These are phyloP conservation scores for Neolamprologus sp. DNA, from an alignment of 2,113 vertebrate species.

Conservation along the genomic window DNA sequence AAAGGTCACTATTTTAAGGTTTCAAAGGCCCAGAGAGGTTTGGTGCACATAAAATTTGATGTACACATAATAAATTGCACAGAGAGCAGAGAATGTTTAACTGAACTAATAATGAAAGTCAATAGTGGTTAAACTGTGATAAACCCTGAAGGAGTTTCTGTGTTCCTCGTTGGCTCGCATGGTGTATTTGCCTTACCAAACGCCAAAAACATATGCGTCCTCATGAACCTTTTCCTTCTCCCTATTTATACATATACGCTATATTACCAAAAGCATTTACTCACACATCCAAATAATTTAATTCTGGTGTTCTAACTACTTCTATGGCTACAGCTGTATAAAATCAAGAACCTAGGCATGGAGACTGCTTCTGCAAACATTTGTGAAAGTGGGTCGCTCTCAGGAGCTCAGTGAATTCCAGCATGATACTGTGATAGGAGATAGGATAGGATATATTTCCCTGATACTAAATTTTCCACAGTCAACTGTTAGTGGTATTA, in stretches of 20 bases:
- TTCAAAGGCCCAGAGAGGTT: background rate
- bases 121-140: background rate
- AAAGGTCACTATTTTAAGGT: constrained; percentile 10
- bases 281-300: background rate
- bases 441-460: background rate
- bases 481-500: background rate
- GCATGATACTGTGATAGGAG: background rate
- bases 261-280: background rate
- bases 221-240: background rate
- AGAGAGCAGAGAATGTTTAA: background rate
- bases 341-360: background rate
- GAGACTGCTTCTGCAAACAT: background rate
- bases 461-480: background rate
- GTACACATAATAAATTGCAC: background rate
- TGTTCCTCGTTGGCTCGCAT: background rate
- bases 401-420: background rate
- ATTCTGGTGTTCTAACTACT: background rate
- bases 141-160: background rate
- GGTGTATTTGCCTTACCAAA: background rate
- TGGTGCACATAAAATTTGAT: background rate
- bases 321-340: background rate
- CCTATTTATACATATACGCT: background rate
- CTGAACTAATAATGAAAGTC: background rate
- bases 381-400: background rate
- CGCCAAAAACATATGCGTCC: background rate